Evolutionary conservation across 2,797 vertebrate genomes (phyloP), one percentile per base, ranked within the genome.

Genomic region (Heterohyrax brucei): DNA sequence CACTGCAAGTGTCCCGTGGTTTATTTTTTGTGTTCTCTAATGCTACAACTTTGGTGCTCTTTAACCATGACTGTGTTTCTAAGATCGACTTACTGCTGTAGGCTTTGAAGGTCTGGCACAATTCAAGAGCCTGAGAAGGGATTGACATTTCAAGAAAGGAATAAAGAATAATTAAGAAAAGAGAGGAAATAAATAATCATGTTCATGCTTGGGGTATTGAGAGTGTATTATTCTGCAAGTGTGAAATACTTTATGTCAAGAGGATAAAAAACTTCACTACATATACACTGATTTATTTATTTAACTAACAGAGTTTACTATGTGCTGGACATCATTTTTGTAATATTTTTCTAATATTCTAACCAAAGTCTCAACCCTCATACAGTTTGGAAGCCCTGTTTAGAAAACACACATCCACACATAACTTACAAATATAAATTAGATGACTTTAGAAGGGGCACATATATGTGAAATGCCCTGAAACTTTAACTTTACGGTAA

Each of bases 1-100:
- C 80, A 33, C n/a, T 62, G 68, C 22, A 76, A 8, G 78, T 46
- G 50, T 10, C 46, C 18, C 2, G 12, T 76, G 26, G 7, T 68
- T 79, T 84, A 89, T 10, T 87, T 33, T 79, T 86, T 53, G 48
- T 64, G 30, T 81, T 81, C 89, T 79, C 39, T 66, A 92, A 91
- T 50, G 68, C 75, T 62, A 10, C 46, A n/a, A 81, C 33, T 21
- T 44, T 76, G 14, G 18, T 5, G 12, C 24, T 89, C 61, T 72
- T 18, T 10, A 48, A 5, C 33, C 18, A n/a, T 79, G 56, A 50
- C 26, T 50, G 26, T 82, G 30, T 86, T 73, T 53, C 61, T 59
- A 62, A 89, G 92, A 82, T 19, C 30, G 30, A 75, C 50, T 86
- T 73, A 61, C 28, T 44, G 90, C 64, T 8, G 28, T 66, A 73